Evolutionary conservation across 2,113 vertebrate genomes (phyloP), one percentile per base, ranked within the genome.

Genomic region (Lepidothrix coronata): DNA sequence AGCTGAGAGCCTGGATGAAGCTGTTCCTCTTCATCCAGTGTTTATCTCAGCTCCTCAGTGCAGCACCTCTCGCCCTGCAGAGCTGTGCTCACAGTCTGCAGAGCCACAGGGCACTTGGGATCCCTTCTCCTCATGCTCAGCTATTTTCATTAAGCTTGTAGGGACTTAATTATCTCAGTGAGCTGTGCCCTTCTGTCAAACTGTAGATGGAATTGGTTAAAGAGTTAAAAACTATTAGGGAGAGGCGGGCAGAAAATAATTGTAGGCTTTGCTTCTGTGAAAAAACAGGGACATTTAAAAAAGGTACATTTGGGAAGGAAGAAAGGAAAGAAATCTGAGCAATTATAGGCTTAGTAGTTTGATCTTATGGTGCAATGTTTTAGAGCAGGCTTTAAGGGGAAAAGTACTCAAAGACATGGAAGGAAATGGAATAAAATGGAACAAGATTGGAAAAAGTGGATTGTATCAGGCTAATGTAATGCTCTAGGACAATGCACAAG

Each of bases 101-200:
- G 78, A 70, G 65, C 61, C 5, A 4, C 66, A 43, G 65, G 58
- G 74, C 52, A 6, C 88, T 82, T 4, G 1, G 57, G 57, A 94
- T 46, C 66, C 63, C 62, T 79, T 68, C 71, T 88, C 14, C 59
- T 93, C 82, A 54, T 80, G 82, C 82, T 78, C 44, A 52, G 49
- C 43, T 70, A 22, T 65, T 88, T 81, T 93, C 92, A 95, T 94
- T 80, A 88, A 93, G 72, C 71, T 94, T 54, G 14, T 31, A 89
- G 62, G 31, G 49, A 90, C 71, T 93, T 94, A 70, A 93, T 88
- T 94, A 87, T 70, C 88, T 65, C 4, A 0, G 54, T 62, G 82
- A 93, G 78, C 44, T 80, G 43, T 93, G 90, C 62, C 67, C 71
- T 95, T 59, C 66, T 91, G 81, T 90, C 85, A 94, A 75, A 72